Conservation (phyloP, 2,113 vertebrate species). For the Cettia cetti region DNA sequence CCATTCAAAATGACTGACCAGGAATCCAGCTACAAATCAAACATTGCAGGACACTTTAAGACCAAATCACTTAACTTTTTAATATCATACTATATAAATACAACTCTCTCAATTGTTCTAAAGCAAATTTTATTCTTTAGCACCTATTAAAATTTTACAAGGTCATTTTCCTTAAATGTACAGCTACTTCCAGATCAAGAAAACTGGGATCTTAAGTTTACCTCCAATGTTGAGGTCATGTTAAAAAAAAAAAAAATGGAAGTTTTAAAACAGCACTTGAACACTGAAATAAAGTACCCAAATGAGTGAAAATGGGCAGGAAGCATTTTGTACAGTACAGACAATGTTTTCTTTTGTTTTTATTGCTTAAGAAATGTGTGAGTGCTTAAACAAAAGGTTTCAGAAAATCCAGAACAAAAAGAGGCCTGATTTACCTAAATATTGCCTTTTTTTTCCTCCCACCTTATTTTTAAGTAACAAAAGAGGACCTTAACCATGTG, state of each 20-base stretch:
- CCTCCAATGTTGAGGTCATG: neutral
- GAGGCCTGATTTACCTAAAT: neutral
- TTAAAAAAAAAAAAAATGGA: neutral
- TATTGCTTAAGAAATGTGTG: neutral
- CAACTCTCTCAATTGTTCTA: neutral
- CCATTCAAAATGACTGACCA: conserved; percentile 99
- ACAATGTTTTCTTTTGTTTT: neutral
- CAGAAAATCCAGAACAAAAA: neutral
- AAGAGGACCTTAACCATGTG: neutral
- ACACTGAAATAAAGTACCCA: neutral
- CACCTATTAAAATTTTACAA: neutral
- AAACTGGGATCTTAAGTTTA: neutral
- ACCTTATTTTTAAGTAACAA: neutral
- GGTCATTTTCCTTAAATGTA: neutral
- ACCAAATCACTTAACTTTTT: neutral
- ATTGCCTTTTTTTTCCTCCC: neutral
- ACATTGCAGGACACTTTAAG: neutral
- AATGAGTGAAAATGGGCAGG: neutral
- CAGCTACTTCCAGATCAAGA: neutral
- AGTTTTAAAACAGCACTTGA: neutral
- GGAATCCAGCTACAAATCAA: conserved; percentile 87
- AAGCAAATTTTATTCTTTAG: neutral
- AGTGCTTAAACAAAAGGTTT: neutral
- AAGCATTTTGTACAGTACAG: neutral
- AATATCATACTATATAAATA: neutral